phyloP scores from a whole-genome alignment of 2,888 invertebrate genomes.

The Laothoe populi region DNA sequence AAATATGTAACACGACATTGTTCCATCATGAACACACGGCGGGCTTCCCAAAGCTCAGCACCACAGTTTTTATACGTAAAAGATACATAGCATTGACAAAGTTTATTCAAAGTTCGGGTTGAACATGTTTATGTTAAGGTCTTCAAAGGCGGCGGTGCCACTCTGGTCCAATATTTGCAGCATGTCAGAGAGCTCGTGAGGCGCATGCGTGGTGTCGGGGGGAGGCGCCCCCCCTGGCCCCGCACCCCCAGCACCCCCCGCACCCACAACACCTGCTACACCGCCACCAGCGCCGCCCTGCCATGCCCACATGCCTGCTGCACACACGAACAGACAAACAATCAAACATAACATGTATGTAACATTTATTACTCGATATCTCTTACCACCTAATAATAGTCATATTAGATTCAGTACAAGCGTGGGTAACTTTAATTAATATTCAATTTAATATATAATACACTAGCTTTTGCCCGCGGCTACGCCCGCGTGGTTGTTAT shows the following conservation, averaged over 20 bases:
- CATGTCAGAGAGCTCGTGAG: slow-evolving; percentile 94
- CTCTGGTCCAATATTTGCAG: slow-evolving; percentile 95
- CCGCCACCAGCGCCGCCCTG: slow-evolving; percentile 80
- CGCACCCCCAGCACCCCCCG: slow-evolving; percentile 47
- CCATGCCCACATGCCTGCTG: slow-evolving; percentile 92
- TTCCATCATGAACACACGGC: slow-evolving; percentile 7
- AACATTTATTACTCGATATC: no score
- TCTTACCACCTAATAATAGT: no score
- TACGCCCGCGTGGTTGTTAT: no score
- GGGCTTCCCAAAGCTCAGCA: slow-evolving; percentile 23
- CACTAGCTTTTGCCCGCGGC: no score
- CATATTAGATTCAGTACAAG: no score
- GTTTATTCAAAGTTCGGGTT: slow-evolving; percentile 86
- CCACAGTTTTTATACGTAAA: slow-evolving; percentile 23
- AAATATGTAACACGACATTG: slow-evolving; percentile 6
- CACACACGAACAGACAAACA: slow-evolving; percentile 10
- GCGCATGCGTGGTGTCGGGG: slow-evolving; percentile 76
- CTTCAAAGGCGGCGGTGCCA: slow-evolving; percentile 93
- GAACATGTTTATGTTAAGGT: slow-evolving; percentile 95
- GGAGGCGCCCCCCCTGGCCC: slow-evolving; percentile 56
- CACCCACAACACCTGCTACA: slow-evolving; percentile 52
- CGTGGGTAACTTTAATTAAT: no score
- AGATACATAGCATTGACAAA: background rate
- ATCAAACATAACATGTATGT: no score
- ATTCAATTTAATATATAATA: no score